A percentile compares a stretch with the other conserved stretches of the same genome.
Conservation (phyloP, 1,140 invertebrate species). For the Drosophila ficusphila region DNA sequence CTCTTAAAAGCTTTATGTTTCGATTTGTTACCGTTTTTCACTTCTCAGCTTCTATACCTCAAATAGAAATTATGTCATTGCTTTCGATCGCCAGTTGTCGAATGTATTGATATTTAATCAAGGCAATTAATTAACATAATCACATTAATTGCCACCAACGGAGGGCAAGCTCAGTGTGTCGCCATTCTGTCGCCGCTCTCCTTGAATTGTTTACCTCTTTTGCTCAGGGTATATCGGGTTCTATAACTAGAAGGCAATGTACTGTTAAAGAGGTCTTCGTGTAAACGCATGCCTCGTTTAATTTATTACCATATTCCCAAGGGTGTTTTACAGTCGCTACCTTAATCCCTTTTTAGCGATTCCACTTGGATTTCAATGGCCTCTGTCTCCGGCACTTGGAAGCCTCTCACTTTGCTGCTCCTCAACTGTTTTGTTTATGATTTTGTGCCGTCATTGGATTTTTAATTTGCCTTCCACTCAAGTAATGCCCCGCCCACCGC, state of each 20-base stretch:
- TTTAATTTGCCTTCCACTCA: slow-evolving; percentile 34
- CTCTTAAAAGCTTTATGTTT: background rate
- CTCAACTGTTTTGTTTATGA: slow-evolving; percentile 67
- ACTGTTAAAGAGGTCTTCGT: no score
- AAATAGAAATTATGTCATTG: slow-evolving; percentile 9
- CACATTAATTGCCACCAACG: slow-evolving; percentile 43
- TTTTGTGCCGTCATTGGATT: slow-evolving; percentile 64
- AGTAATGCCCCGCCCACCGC: slow-evolving; percentile 1
- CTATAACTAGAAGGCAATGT: no score
- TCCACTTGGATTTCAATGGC: slow-evolving; percentile 7
- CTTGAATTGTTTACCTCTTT: background rate
- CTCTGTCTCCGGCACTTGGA: slow-evolving; percentile 19
- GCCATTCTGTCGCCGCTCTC: background rate
- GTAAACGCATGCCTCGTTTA: background rate
- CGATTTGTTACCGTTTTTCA: no score
- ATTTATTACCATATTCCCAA: background rate
- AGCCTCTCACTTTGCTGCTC: slow-evolving; percentile 4
- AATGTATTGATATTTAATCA: slow-evolving; percentile 63
- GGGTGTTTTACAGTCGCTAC: slow-evolving; percentile 6
- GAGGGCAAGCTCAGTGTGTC: slow-evolving; percentile 11
- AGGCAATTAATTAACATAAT: slow-evolving; percentile 68
- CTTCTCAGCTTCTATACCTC: background rate
- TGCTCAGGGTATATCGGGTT: background rate
- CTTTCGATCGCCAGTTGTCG: slow-evolving; percentile 12
- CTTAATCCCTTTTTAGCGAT: background rate